These are phyloP conservation scores for Synergus umbraculus DNA, from an alignment of 2,888 invertebrate genomes.

Conservation along the genomic window DNA sequence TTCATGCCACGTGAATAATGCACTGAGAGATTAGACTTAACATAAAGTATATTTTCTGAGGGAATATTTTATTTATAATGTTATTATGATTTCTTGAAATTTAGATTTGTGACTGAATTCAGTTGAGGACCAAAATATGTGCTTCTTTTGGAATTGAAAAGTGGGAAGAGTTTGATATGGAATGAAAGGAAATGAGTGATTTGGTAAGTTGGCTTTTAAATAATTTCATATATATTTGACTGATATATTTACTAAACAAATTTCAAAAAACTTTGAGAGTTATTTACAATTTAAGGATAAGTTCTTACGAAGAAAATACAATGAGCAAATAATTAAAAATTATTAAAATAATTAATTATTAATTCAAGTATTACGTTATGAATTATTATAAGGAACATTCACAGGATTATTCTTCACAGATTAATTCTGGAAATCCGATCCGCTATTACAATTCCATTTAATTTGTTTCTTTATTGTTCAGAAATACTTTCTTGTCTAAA, in stretches of 20 bases:
- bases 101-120: not conserved
- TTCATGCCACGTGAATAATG: slow-evolving; percentile 17
- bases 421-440: not conserved
- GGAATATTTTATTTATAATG: not conserved
- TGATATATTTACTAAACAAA: not conserved
- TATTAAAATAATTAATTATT: no score
- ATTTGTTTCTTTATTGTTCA: not conserved
- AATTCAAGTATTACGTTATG: not conserved
- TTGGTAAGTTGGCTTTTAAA: not conserved
- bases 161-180: not conserved
- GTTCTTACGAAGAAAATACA: not conserved
- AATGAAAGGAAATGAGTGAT: not conserved
- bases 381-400: not conserved
- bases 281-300: not conserved
- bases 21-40: not conserved
- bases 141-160: not conserved
- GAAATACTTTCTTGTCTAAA: not conserved
- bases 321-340: not conserved
- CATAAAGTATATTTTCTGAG: not conserved
- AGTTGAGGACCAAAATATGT: not conserved
- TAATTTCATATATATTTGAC: not conserved
- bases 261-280: not conserved
- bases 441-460: not conserved
- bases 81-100: not conserved
- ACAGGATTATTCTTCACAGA: not conserved